Conservation (phyloP, 2,113 vertebrate genomes). For the Suncus etruscus region DNA sequence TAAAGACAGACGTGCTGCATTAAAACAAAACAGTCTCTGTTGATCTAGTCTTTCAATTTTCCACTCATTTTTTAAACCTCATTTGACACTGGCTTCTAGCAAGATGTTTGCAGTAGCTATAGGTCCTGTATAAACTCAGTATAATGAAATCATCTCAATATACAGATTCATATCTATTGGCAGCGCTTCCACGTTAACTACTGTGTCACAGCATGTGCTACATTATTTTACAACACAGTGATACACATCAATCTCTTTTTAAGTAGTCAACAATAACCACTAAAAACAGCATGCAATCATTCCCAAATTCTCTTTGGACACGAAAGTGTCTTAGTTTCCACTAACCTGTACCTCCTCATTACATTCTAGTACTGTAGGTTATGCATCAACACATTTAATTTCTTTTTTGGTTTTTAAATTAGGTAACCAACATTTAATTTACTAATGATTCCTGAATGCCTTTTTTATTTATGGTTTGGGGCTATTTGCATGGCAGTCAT, state of each 20-base stretch:
- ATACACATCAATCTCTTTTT: conserved; percentile 75
- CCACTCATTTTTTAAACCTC: neutral
- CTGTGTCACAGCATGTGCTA: conserved; percentile 76
- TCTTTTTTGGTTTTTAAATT: conserved; percentile 62
- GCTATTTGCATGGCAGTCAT: conserved; percentile 80
- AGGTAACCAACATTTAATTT: conserved; percentile 76
- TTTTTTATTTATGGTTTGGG: conserved; percentile 75
- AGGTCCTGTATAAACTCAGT: conserved; percentile 34
- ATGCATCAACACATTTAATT: conserved; percentile 74
- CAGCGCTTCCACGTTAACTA: conserved; percentile 69
- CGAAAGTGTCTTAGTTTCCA: conserved; percentile 48
- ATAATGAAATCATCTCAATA: conserved; percentile 33
- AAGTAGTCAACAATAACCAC: conserved; percentile 68
- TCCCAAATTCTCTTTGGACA: conserved; percentile 64
- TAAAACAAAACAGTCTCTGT: neutral
- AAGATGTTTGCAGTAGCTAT: conserved; percentile 35
- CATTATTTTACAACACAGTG: conserved; percentile 66
- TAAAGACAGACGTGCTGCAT: neutral
- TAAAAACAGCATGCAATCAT: conserved; percentile 67
- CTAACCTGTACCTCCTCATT: conserved; percentile 78
- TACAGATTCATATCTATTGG: conserved; percentile 69
- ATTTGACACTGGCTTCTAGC: conserved; percentile 55
- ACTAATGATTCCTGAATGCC: conserved; percentile 68
- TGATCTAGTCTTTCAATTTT: conserved; percentile 3
- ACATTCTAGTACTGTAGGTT: conserved; percentile 64